Base-by-base conservation (phyloP, 2,797 vertebrate genomes). In the Euthynnus affinis region DNA sequence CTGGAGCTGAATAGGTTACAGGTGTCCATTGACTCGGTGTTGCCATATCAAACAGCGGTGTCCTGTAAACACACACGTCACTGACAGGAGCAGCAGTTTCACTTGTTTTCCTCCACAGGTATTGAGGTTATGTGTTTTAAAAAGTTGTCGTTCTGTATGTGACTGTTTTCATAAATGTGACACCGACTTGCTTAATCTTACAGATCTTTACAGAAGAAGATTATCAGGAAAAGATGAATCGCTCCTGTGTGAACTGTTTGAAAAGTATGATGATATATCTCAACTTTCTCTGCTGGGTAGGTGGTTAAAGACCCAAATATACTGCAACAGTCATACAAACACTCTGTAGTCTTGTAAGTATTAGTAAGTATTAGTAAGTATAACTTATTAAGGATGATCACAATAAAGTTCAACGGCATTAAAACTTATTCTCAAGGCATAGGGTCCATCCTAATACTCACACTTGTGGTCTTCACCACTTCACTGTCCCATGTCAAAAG, bases 231-330 rank as follows among this genome's bases (percentile, higher is more conserved):
- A 91, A 42, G 49, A 94, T 94, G 92, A 85, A 90, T 74, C 79
- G 63, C 32, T 76, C 81, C 34, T 90, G 87, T 74, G 84, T 88
- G 0, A 80, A 46, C 52, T 91, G 76, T 70, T 67, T 84, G 66
- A 95, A 95, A 55, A 67, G 49, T 2, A 3, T 89, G 72, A 34
- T 95, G 74, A 17, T 68, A 10, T 23, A 44, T 55, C 91, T 94
- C 18, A 81, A 93, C 83, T 89, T 93, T 34, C 71, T 95, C 18
- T 95, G 93, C 78, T 95, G 93, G 94, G 93, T 94, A 87, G 42
- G 90, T 85, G 52, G 1, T 48, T 9, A 5, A 22, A 22, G 3
- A 53, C 8, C 20, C 1, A 8, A 0, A 6, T 1, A 37, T 9
- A 48, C 37, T 48, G 23, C 18, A 27, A 20, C 14, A 1, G 0